Evolutionary conservation across 1,140 invertebrate species (phyloP).

Genomic region (Drosophila sproati): DNA sequence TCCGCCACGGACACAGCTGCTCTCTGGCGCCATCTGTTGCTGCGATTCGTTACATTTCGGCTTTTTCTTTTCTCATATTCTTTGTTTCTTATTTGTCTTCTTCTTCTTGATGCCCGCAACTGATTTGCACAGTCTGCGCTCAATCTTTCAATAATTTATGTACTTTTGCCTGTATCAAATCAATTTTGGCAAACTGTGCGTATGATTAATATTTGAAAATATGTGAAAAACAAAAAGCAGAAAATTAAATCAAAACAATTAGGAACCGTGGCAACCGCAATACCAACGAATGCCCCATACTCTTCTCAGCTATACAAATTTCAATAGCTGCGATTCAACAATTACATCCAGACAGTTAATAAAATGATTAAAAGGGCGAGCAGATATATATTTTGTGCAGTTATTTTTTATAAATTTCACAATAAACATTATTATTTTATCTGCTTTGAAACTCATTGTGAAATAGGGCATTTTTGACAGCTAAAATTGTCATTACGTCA

Average conservation of each 20-base stretch:
- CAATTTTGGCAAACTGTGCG: conserved; percentile 57
- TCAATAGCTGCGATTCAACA: no score
- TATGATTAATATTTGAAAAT: conserved; percentile 74
- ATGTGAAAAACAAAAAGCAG: conserved; percentile 18
- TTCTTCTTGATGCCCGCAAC: conserved; percentile 1
- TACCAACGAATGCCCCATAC: neutral
- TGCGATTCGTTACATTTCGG: conserved; percentile 8
- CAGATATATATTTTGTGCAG: no score
- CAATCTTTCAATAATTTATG: conserved; percentile 47
- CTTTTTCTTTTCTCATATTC: conserved; percentile 9
- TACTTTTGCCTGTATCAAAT: conserved; percentile 37
- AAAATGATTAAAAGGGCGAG: no score
- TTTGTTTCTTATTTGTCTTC: conserved; percentile 17
- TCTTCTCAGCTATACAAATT: neutral
- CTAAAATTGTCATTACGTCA: no score
- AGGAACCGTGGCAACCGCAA: neutral
- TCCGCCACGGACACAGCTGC: conserved; percentile 15
- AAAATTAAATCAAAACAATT: conserved; percentile 8
- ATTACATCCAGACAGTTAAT: no score
- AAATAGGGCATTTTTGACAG: no score
- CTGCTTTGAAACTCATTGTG: no score
- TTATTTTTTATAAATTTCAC: no score
- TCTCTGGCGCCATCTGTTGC: conserved; percentile 40
- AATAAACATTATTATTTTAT: no score
- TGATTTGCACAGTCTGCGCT: conserved; percentile 18